Conservation (phyloP, 2,888 invertebrate genomes). For the Steromphala cineraria region DNA sequence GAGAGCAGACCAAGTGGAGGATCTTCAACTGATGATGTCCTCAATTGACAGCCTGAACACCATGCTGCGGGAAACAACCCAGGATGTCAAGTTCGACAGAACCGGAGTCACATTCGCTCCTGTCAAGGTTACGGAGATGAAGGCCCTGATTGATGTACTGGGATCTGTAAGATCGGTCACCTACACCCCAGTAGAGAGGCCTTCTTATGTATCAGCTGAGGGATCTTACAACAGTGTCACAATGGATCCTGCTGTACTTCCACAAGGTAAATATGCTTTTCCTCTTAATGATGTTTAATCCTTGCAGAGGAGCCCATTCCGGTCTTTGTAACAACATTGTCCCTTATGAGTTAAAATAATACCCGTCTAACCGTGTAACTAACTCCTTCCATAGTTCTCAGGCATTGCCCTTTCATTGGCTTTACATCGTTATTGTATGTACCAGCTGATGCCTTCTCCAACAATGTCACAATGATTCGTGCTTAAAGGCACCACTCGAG, state of each 20-base stretch:
- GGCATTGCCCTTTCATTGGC: too few relatives aligned
- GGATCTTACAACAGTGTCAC: background rate
- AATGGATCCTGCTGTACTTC: background rate
- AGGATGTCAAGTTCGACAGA: background rate
- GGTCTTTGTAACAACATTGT: too few relatives aligned
- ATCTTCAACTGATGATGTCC: background rate
- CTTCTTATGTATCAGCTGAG: background rate
- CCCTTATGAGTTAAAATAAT: too few relatives aligned
- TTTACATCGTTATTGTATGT: too few relatives aligned
- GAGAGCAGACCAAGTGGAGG: background rate
- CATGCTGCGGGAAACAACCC: background rate
- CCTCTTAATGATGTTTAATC: too few relatives aligned
- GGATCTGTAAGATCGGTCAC: background rate
- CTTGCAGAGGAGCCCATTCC: too few relatives aligned
- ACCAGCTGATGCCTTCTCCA: too few relatives aligned
- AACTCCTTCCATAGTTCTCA: too few relatives aligned
- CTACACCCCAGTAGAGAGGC: background rate
- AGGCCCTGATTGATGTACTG: background rate
- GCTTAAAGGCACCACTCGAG: too few relatives aligned
- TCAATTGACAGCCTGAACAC: background rate
- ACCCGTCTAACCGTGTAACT: too few relatives aligned
- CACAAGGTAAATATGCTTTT: too few relatives aligned
- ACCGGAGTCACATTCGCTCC: background rate
- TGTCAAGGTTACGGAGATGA: background rate
- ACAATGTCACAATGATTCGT: too few relatives aligned